A percentile compares a stretch with the other conserved stretches of the same genome.
These are phyloP conservation scores for Hypercompe scribonia DNA, from an alignment of 2,888 invertebrate species.

Conservation along the genomic window DNA sequence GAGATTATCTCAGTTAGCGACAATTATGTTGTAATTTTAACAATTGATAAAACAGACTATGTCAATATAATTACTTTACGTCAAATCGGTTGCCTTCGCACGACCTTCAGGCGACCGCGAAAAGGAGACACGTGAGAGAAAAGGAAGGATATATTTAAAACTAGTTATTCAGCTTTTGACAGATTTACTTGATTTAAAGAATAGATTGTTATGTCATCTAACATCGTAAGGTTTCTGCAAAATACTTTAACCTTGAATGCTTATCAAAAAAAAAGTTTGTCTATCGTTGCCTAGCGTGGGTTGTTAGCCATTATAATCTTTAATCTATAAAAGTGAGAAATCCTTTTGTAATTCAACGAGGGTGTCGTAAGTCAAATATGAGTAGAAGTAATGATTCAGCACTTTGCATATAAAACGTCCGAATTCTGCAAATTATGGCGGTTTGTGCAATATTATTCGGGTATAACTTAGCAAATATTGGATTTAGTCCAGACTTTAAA, in stretches of 20 bases:
- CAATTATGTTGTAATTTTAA: neutral
- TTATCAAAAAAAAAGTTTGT: neutral
- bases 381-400: neutral
- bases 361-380: neutral
- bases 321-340: neutral
- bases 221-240: neutral
- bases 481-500: too few species aligned
- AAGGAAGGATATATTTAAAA: neutral
- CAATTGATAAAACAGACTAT: neutral
- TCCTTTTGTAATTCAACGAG: neutral
- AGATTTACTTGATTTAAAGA: neutral
- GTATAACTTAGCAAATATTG: neutral
- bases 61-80: slow-evolving; percentile 6
- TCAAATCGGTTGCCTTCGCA: neutral
- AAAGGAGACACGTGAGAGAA: neutral
- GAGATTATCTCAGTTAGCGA: neutral
- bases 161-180: neutral
- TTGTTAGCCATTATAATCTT: neutral
- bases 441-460: neutral
- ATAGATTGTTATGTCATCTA: neutral
- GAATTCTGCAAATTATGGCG: neutral
- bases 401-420: too few species aligned
- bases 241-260: neutral
- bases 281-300: neutral
- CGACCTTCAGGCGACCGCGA: slow-evolving; percentile 12